phyloP scores from a whole-genome alignment of 2,888 invertebrate species.

The Machimus atricapillus region DNA sequence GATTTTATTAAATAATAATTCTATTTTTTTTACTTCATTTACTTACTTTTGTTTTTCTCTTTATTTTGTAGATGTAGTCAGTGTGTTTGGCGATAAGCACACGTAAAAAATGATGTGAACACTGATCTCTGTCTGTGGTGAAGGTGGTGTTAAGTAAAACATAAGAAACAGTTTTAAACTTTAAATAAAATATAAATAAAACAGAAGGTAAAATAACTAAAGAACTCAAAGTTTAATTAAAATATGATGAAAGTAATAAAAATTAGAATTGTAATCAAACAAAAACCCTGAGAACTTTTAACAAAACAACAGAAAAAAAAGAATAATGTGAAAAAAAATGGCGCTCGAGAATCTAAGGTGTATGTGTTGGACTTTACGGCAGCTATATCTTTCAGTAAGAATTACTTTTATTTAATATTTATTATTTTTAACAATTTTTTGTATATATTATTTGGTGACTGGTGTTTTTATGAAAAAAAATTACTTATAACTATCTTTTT shows the following conservation, averaged over 20 bases:
- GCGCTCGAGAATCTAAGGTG: conserved; percentile 34
- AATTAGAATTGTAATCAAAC: conserved; percentile 1
- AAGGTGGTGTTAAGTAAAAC: conserved; percentile 52
- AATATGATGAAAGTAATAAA: conserved; percentile 37
- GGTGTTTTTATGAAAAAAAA: neutral
- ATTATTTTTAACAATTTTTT: conserved; percentile 21
- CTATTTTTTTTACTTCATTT: conserved; percentile 40
- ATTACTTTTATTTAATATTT: neutral
- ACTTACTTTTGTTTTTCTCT: conserved; percentile 53
- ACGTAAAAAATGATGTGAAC: conserved; percentile 54
- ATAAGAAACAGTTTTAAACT: conserved; percentile 36
- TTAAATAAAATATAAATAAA: conserved; percentile 40
- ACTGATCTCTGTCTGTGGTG: conserved; percentile 54
- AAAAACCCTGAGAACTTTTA: neutral
- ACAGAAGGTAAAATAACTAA: conserved; percentile 28
- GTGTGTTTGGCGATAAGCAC: conserved; percentile 84
- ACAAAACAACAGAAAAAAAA: conserved; percentile 17
- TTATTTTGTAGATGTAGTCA: conserved; percentile 82
- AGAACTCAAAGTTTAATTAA: neutral
- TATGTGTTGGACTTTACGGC: conserved; percentile 35
- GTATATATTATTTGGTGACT: neutral
- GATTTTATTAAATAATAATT: conserved; percentile 30
- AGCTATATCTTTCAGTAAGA: conserved; percentile 39
- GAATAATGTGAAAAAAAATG: conserved; percentile 14
- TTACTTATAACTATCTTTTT: neutral